A percentile compares a stretch with the other conserved stretches of the same genome.
Evolutionary conservation across 2,113 vertebrate species (phyloP).

Genomic region (Strix aluco): DNA sequence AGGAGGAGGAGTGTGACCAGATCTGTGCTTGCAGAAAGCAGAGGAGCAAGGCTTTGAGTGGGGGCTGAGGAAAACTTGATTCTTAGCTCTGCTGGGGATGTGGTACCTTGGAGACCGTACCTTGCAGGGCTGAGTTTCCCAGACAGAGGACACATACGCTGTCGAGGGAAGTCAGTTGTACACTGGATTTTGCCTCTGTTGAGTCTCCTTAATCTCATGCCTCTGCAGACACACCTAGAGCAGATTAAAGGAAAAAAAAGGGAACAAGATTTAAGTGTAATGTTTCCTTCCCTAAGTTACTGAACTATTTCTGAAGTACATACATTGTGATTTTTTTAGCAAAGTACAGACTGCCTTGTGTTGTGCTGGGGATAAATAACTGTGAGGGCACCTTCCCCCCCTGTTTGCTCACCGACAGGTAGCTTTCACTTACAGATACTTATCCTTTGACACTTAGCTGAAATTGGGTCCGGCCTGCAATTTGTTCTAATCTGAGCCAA

Average conservation of each 20-base stretch:
- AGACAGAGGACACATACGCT: not conserved
- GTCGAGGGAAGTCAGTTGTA: not conserved
- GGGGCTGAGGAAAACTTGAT: not conserved
- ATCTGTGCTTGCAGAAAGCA: not conserved
- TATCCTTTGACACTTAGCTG: not conserved
- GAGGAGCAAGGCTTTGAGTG: not conserved
- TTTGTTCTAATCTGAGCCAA: not conserved
- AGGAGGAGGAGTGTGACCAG: not conserved
- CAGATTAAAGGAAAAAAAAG: not conserved
- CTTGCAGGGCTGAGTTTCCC: not conserved
- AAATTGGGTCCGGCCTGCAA: not conserved
- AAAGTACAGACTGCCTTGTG: not conserved
- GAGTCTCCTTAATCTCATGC: not conserved
- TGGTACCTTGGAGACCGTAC: not conserved
- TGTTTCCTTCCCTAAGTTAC: not conserved
- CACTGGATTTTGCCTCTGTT: not conserved
- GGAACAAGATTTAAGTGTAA: not conserved
- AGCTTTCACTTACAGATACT: not conserved
- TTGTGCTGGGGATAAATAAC: not conserved
- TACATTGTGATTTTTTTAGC: not conserved
- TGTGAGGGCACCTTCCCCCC: not conserved
- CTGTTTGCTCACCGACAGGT: not conserved
- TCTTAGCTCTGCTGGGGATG: not conserved
- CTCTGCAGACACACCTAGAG: not conserved
- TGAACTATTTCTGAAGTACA: not conserved